These are phyloP conservation scores for Nematopogon swammerdamellus DNA, from an alignment of 2,888 invertebrate species.

Conservation along the genomic window DNA sequence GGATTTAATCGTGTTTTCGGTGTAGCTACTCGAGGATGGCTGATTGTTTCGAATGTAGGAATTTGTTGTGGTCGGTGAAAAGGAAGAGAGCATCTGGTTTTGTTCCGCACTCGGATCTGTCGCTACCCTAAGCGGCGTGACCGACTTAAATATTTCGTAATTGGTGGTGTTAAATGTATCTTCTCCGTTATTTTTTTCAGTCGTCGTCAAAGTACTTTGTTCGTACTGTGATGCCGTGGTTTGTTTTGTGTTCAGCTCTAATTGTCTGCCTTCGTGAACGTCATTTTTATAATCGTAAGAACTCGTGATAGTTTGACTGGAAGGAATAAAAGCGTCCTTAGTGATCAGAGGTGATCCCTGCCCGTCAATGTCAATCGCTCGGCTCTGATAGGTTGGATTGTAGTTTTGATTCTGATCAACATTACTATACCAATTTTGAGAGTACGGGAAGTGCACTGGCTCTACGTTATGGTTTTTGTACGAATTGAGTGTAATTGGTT, in stretches of 20 bases:
- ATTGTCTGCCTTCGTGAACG: slow-evolving; percentile 22
- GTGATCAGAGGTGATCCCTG: slow-evolving; percentile 17
- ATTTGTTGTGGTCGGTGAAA: neutral
- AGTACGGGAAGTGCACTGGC: neutral
- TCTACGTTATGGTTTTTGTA: neutral
- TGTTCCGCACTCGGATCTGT: neutral
- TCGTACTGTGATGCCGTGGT: neutral
- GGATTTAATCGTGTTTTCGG: neutral
- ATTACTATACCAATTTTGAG: neutral
- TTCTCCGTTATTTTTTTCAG: neutral
- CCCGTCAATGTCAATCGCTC: neutral
- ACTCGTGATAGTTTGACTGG: slow-evolving; percentile 28
- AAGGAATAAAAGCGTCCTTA: slow-evolving; percentile 24
- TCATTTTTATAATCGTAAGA: slow-evolving; percentile 28
- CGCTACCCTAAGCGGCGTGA: too few relatives aligned
- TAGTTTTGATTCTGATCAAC: neutral
- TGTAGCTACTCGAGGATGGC: neutral
- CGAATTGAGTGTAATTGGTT: too few relatives aligned
- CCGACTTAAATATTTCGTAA: neutral
- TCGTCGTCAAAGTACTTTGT: neutral
- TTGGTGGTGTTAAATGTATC: neutral
- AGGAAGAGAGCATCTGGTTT: neutral
- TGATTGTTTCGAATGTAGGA: neutral
- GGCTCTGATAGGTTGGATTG: neutral
- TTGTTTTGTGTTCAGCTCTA: slow-evolving; percentile 6